These are phyloP conservation scores for Lithophane leautieri DNA, from an alignment of 2,888 invertebrate genomes.

Conservation along the genomic window DNA sequence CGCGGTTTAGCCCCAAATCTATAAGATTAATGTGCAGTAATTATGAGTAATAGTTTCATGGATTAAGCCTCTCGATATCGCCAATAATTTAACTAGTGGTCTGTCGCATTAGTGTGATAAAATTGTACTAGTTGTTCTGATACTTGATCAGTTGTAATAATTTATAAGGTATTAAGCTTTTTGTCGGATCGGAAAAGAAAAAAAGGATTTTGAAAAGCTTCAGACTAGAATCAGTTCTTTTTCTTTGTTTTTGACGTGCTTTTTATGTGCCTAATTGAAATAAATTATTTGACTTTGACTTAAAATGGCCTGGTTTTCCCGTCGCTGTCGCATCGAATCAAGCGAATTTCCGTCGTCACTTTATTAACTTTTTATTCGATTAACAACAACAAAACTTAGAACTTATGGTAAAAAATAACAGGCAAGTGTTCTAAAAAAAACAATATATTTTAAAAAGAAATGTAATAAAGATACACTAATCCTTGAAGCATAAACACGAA, in stretches of 20 bases:
- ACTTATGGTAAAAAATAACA: background rate
- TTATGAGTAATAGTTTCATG: conserved; percentile 45
- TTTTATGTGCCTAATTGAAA: no score
- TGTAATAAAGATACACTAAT: conserved; percentile 47
- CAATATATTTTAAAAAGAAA: background rate
- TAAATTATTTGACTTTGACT: no score
- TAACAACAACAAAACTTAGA: background rate
- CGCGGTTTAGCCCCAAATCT: conserved; percentile 46
- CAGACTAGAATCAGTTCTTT: no score
- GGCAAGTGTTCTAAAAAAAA: background rate
- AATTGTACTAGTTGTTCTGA: background rate
- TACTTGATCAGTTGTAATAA: background rate
- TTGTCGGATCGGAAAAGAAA: background rate
- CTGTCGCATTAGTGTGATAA: background rate
- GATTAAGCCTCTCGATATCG: conserved; percentile 34
- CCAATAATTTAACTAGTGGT: conserved; percentile 14
- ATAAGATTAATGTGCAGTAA: conserved; percentile 50
- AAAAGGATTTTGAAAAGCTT: background rate
- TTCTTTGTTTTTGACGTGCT: no score
- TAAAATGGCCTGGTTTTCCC: background rate
- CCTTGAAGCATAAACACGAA: conserved; percentile 36
- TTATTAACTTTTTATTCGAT: background rate
- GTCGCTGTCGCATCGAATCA: background rate
- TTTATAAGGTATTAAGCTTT: background rate
- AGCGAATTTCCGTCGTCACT: background rate